A percentile compares a stretch with the other conserved stretches of the same genome.
phyloP scores from a whole-genome alignment of 2,888 invertebrate species.

The Nephrotoma appendiculata region DNA sequence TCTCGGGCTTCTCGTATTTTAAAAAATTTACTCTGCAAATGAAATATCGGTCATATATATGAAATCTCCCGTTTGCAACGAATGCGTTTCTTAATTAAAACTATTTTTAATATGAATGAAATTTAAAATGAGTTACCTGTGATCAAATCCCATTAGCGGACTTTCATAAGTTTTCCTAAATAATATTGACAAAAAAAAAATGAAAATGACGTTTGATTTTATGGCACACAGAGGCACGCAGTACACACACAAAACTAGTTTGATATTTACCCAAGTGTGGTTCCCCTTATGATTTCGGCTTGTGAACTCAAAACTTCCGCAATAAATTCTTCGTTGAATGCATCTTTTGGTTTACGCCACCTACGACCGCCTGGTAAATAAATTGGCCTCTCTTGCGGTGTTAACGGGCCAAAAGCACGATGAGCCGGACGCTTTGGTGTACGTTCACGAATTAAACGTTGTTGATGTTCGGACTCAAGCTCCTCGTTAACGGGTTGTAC shows the following conservation, averaged over 20 bases:
- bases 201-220: neutral
- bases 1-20: conserved; percentile 73
- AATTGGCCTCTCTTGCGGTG: conserved; percentile 52
- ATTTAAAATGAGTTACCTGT: conserved; percentile 23
- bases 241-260: neutral
- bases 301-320: conserved; percentile 73
- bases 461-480: conserved; percentile 35
- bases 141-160: conserved; percentile 28
- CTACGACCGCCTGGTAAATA: conserved; percentile 63
- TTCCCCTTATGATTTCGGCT: conserved; percentile 72
- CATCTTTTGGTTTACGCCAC: conserved; percentile 71
- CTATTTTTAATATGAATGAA: neutral
- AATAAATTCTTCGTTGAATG: conserved; percentile 80
- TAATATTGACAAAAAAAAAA: conserved; percentile 7
- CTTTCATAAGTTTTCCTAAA: conserved; percentile 29
- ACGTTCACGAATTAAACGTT: conserved; percentile 34
- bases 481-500: conserved; percentile 24
- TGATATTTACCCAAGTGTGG: conserved; percentile 61
- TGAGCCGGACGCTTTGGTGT: conserved; percentile 33
- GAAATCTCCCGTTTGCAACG: neutral
- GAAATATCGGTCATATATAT: neutral
- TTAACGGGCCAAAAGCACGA: conserved; percentile 40
- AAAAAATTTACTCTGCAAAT: conserved; percentile 69
- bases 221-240: neutral
- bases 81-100: neutral